Evolutionary conservation across 2,113 vertebrate genomes (phyloP), one percentile per base, ranked within the genome.

Genomic region (Catharus minimus): DNA sequence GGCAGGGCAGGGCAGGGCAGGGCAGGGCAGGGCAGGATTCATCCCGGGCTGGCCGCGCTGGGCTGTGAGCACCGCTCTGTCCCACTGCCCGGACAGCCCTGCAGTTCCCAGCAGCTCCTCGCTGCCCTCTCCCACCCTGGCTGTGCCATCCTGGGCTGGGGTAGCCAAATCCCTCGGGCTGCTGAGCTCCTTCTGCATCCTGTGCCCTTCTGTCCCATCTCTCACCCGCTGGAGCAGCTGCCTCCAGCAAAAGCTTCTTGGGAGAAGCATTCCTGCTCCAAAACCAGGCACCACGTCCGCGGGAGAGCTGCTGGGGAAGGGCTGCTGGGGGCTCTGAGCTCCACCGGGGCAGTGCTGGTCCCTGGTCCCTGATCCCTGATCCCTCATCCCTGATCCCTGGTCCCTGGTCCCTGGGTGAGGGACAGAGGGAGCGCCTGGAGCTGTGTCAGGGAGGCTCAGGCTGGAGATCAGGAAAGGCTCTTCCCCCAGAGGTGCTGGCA

Each of bases 261-360:
- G 20, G 30, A 65, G 39, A 27, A n/a, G 7, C 11, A 5, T 9
- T n/a, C 33, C 57, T 75, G 47, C 61, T 56, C 41, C 4, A 1
- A 36, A n/a, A 2, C 8, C 2, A 0, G 73, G n/a, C 26, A 22
- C 10, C 41, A 9, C 38, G 44, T 1, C 27, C 55, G 3, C 1
- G 4, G 5, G 41, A 36, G n/a, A 53, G 47, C 57, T 24, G 66
- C 65, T 33, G 53, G 33, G 43, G 5, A 49, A 28, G 43, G 28
- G 41, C 43, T 49, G 61, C 26, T 13, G 50, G 5, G 56, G 26
- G 39, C 56, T 26, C 57, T 3, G 57, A 2, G n/a, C 0, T 9
- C 47, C 57, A 1, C 13, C 26, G 2, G 57, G 8, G 4, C 57
- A 27, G 11, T 0, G 32, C 47, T 39, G 57, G 1, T 2, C 79